Base-by-base conservation (phyloP, 2,113 vertebrate genomes). In the Microcebus ravelobensis region DNA sequence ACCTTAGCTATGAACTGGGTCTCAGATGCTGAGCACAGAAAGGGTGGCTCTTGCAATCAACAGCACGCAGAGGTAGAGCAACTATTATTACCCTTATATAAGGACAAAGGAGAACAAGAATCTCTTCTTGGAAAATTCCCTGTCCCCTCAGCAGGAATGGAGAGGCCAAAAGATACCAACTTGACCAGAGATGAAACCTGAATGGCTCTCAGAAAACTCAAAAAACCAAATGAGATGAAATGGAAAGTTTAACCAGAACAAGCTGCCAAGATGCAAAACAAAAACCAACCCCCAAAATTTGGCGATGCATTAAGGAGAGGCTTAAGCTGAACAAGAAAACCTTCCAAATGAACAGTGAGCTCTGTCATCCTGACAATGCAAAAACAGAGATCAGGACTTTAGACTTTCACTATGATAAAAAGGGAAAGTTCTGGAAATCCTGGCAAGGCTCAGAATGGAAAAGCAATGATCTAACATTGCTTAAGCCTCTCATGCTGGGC, bases 341-440 rank as follows among this genome's bases (percentile, higher is more conserved):
- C 48, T 90, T 80, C 83, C 45, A 65, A 87, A 83, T 42, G 17
- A 95, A 94, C 76, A 94, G 85, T 7, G 15, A 82, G 45, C 55
- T 86, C 48, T 52, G 82, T 68, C 55, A 70, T 57, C 82, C 94
- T 89, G 88, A 92, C 74, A 90, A 67, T 0, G 31, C 76, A 84
- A 48, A 87, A 84, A 71, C 23, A 90, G 74, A 63, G 36, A 61
- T 27, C 2, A 42, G 85, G 52, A 87, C 59, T 85, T 84, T 11
- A 61, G 68, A 89, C 79, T 83, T 57, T 93, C 73, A n/a, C 39
- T 52, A 20, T 9, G 17, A 79, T 42, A 65, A 80, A 7, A 7
- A 85, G 39, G 29, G 57, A 88, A 96, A 88, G 45, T 61, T 96
- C 95, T 93, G 39, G 96, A 80, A 96, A 90, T 20, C 29, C 73